phyloP scores from a whole-genome alignment of 2,888 invertebrate species.

The Mesoligia furuncula region DNA sequence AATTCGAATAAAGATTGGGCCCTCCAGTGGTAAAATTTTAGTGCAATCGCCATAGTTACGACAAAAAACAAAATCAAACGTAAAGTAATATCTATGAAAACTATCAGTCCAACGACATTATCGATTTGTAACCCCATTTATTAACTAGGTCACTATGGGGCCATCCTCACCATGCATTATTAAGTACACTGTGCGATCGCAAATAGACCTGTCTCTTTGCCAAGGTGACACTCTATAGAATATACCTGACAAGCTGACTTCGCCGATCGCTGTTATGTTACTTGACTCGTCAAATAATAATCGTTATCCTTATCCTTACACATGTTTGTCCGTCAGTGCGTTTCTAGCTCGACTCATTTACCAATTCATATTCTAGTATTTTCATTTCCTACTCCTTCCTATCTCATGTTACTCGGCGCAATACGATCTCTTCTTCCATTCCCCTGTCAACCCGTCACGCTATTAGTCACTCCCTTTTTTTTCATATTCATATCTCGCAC shows the following conservation, averaged over 20 bases:
- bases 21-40: not conserved
- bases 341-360: not conserved
- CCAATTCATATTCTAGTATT: not conserved
- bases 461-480: not conserved
- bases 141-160: conserved; percentile 42
- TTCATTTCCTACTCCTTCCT: not conserved
- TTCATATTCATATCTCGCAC: not conserved
- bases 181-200: conserved; percentile 31
- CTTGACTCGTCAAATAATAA: not conserved
- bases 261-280: not conserved
- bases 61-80: not conserved
- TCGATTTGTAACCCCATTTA: conserved; percentile 38
- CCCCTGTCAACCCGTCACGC: not conserved
- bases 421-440: not conserved
- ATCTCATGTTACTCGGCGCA: not conserved
- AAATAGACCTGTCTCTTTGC: conserved; percentile 17
- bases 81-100: conserved; percentile 8
- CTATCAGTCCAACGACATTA: conserved; percentile 21
- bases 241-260: not conserved
- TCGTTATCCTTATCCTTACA: not conserved
- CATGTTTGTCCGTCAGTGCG: not conserved
- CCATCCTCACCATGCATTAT: conserved; percentile 49
- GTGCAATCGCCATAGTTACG: not conserved
- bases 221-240: conserved; percentile 6
- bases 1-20: not conserved